Evolutionary conservation across 1,140 invertebrate genomes (phyloP).

Genomic region (Zaprionus vittiger): DNA sequence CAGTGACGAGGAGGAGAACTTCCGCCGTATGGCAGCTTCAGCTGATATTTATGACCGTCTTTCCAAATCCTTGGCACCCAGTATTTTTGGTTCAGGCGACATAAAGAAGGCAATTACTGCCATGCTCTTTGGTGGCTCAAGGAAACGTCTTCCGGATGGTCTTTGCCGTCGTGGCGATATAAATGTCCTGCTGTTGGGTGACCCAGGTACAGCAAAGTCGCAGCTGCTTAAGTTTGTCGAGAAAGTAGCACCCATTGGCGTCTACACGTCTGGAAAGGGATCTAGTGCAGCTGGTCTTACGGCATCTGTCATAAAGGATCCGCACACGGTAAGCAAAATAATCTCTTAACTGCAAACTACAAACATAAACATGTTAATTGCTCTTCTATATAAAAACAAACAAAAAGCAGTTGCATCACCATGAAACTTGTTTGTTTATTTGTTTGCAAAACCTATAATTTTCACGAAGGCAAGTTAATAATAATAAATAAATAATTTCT

Average conservation of each 20-base stretch:
- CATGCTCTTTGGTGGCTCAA: constrained; percentile 96
- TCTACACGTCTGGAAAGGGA: constrained; percentile 99
- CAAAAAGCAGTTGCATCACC: not conserved
- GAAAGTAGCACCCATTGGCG: constrained; percentile 96
- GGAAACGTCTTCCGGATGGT: constrained; percentile 97
- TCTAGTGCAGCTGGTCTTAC: constrained; percentile 99
- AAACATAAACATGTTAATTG: not conserved
- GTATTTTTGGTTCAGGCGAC: constrained; percentile 97
- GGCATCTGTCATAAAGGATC: constrained; percentile 98
- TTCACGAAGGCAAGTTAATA: constrained; percentile 41
- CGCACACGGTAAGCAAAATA: constrained; percentile 89
- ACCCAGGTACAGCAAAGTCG: constrained; percentile 99
- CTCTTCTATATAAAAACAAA: not conserved
- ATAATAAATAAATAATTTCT: constrained; percentile 40
- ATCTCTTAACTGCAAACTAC: not conserved
- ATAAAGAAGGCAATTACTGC: constrained; percentile 99
- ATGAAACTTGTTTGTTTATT: not conserved
- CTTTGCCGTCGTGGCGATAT: constrained; percentile 98
- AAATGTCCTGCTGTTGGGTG: constrained; percentile 97
- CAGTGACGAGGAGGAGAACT: constrained; percentile 96
- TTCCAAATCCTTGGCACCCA: constrained; percentile 96
- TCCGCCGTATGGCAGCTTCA: constrained; percentile 92
- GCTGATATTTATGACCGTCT: constrained; percentile 96
- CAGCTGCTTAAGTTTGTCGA: constrained; percentile 99
- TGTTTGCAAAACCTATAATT: not conserved